These are phyloP conservation scores for Lycodopsis pacificus DNA, from an alignment of 2,797 vertebrate genomes.

Conservation along the genomic window DNA sequence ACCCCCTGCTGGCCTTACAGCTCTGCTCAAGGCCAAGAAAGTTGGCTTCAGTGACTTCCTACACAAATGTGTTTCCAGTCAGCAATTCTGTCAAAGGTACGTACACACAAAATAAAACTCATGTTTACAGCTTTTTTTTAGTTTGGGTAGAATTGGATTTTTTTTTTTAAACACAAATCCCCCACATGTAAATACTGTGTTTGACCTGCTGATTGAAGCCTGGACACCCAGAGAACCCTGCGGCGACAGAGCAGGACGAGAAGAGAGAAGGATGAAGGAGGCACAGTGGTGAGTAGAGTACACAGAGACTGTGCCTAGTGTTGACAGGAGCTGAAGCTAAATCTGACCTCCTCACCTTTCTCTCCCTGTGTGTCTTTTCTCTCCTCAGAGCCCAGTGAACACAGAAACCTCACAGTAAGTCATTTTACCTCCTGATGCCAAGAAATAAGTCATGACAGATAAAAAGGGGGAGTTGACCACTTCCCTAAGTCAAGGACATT, in stretches of 20 bases:
- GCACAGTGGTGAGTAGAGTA: conserved; percentile 64
- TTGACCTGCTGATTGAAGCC: conserved; percentile 52
- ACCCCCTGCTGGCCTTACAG: conserved; percentile 59
- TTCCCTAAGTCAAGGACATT: not conserved
- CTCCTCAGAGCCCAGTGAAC: conserved; percentile 54
- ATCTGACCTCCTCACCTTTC: conserved; percentile 47
- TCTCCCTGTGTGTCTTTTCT: conserved; percentile 39
- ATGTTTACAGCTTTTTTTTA: conserved; percentile 1
- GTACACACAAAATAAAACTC: conserved; percentile 33
- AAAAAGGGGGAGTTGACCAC: not conserved
- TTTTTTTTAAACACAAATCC: no score
- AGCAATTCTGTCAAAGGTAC: conserved; percentile 78
- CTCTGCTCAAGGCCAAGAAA: conserved; percentile 85
- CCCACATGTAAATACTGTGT: not conserved
- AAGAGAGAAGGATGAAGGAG: conserved; percentile 41
- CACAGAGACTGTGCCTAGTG: no score
- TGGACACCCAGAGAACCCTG: conserved; percentile 67
- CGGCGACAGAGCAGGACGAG: conserved; percentile 50
- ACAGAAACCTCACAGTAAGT: conserved; percentile 73
- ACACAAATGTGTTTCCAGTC: conserved; percentile 76
- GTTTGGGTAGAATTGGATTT: conserved; percentile 1
- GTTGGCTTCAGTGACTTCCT: conserved; percentile 76
- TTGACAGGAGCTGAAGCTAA: conserved; percentile 56
- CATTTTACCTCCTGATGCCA: not conserved
- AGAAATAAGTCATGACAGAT: not conserved